Base-by-base conservation (phyloP, 2,113 vertebrate genomes). In the Tragelaphus strepsiceros region DNA sequence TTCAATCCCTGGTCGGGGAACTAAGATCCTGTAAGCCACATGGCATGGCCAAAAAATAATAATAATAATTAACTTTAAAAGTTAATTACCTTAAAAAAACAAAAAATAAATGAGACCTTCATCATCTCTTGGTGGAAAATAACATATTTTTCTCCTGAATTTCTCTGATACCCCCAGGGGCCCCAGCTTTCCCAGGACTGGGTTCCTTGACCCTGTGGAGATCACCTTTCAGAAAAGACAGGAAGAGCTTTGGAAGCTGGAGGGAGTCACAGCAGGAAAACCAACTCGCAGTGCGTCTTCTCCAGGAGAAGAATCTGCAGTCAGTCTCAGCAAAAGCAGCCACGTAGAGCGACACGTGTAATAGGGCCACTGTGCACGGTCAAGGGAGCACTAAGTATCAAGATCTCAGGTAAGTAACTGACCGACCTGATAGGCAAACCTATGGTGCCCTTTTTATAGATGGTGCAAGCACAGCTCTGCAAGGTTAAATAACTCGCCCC, bases 81-180 rank as follows among this genome's bases (percentile, higher is more conserved):
- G n/a, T 22, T 43, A 43, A 77, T 43, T 77, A 43, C 22, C 43
- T 39, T 13, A 26, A 77, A 24, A 67, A 24, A 46, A 0, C 1
- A 46, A 78, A 78, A 81, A 81, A 64, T 81, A 88, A 61, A 77
- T 77, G 46, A 84, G 87, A 78, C 3, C 35, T 85, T 78, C 49
- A 58, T 49, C 39, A 39, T 80, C 56, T 35, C 35, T 80, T 53
- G 26, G 67, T 91, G 19, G 2, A 53, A 93, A 58, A 80, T n/a
- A 56, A 1, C 13, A 19, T 58, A 32, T 16, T 62, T 90, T 64
- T 78, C 74, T 88, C 43, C 90, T 71, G 6, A 77, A 74, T 84
- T 67, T 91, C 91, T 94, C 22, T 61, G 59, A 53, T 74, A 8
- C 43, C 19, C 17, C 6, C 39, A 77, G 6, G 12, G 26, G 78